A percentile compares a stretch with the other conserved stretches of the same genome.
Evolutionary conservation across 1,140 invertebrate genomes (phyloP).

Genomic region (Camponotus pennsylvanicus): DNA sequence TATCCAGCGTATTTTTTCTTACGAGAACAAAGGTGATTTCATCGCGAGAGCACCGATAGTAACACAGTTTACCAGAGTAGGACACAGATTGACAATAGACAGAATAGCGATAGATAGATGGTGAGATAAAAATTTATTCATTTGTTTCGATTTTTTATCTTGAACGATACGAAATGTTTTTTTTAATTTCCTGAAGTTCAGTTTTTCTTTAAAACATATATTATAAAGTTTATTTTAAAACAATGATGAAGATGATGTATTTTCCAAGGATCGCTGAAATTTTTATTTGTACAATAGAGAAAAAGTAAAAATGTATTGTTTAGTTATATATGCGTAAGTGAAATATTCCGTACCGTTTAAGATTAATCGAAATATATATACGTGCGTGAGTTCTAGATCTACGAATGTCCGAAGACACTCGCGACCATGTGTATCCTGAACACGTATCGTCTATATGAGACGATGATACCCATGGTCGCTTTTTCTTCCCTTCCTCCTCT

Average conservation of each 20-base stretch:
- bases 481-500: not conserved
- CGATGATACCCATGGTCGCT: not conserved
- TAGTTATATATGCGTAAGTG: not conserved
- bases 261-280: not conserved
- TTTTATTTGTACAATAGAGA: not conserved
- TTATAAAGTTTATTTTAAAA: not conserved
- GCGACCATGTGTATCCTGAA: not conserved
- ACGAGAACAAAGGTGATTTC: not conserved
- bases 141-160: slow-evolving; percentile 11
- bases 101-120: slow-evolving; percentile 18
- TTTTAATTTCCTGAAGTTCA: not conserved
- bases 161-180: slow-evolving; percentile 17
- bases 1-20: slow-evolving; percentile 50
- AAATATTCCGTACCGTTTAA: slow-evolving; percentile 7
- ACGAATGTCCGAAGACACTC: not conserved
- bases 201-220: not conserved
- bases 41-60: not conserved
- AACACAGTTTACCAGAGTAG: slow-evolving; percentile 8
- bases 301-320: not conserved
- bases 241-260: not conserved
- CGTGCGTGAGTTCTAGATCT: not conserved
- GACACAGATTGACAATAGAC: slow-evolving; percentile 38
- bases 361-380: slow-evolving; percentile 16
- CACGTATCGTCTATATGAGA: not conserved
- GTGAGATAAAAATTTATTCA: slow-evolving; percentile 24